These are phyloP conservation scores for Nephrocerus scutellatus DNA, from an alignment of 2,888 invertebrate genomes.

Conservation along the genomic window DNA sequence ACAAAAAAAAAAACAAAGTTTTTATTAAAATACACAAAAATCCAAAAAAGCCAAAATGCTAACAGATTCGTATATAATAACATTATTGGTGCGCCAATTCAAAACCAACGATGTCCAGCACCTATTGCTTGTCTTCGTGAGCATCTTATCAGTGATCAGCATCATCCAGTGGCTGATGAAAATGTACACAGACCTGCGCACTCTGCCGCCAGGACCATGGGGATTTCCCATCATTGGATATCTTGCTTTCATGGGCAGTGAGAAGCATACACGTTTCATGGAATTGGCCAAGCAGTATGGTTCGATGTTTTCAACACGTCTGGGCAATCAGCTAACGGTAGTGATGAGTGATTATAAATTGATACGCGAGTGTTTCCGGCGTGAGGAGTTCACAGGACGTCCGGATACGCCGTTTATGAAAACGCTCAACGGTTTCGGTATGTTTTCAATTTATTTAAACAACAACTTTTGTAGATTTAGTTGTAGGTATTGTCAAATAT, in stretches of 20 bases:
- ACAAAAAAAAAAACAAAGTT: slow-evolving; percentile 1
- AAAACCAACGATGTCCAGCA: slow-evolving; percentile 40
- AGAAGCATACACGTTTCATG: slow-evolving; percentile 70
- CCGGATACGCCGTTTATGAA: slow-evolving; percentile 81
- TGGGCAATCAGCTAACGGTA: slow-evolving; percentile 76
- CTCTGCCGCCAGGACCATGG: slow-evolving; percentile 82
- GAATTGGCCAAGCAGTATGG: slow-evolving; percentile 73
- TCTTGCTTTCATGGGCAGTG: slow-evolving; percentile 68
- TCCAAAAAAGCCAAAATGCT: slow-evolving; percentile 27
- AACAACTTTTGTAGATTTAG: no score
- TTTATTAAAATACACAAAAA: slow-evolving; percentile 8
- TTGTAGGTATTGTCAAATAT: no score
- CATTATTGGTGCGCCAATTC: slow-evolving; percentile 38
- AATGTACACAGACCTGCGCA: slow-evolving; percentile 38
- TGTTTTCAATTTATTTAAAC: no score
- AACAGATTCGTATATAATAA: slow-evolving; percentile 40
- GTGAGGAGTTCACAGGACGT: slow-evolving; percentile 81
- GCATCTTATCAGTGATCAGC: slow-evolving; percentile 38
- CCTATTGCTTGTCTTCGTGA: slow-evolving; percentile 39
- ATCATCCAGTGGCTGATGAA: slow-evolving; percentile 43
- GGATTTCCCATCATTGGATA: slow-evolving; percentile 79
- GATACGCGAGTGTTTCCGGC: slow-evolving; percentile 77
- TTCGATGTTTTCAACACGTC: slow-evolving; percentile 68
- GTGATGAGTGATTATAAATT: slow-evolving; percentile 80
- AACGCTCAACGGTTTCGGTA: slow-evolving; percentile 82